Conservation (phyloP, 64 coral and sea anemone genomes). For the Pachyseris speciosa region DNA sequence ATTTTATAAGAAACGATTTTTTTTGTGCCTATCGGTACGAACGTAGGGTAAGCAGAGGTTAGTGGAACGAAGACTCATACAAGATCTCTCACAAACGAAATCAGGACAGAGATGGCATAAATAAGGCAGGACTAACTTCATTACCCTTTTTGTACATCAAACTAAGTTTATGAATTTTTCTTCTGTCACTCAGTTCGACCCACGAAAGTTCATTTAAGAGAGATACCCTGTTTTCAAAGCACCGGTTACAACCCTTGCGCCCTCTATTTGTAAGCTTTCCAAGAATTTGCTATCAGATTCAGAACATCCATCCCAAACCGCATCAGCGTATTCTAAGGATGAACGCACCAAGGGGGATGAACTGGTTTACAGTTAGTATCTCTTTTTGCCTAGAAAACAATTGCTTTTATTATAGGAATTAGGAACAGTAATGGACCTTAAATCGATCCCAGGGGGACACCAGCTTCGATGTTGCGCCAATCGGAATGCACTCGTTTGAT, state of each 20-base stretch:
- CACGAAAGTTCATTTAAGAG: not conserved
- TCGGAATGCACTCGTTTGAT: not conserved
- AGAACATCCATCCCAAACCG: not conserved
- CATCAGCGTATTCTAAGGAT: conserved; percentile 12
- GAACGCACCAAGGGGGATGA: not conserved
- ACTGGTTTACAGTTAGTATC: not conserved
- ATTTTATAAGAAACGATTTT: not conserved
- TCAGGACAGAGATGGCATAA: no score
- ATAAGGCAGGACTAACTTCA: no score
- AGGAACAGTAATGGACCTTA: not conserved
- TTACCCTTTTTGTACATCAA: no score
- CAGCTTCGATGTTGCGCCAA: not conserved
- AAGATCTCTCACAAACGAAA: no score
- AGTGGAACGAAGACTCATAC: no score
- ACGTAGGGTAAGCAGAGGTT: no score
- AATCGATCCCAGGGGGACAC: not conserved
- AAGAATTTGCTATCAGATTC: not conserved
- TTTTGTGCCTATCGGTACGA: not conserved
- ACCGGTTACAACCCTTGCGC: not conserved
- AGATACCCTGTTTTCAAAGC: not conserved
- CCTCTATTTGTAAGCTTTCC: conserved; percentile 8
- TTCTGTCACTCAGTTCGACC: not conserved
- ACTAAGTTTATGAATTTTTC: no score
- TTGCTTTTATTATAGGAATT: not conserved
- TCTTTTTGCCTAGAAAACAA: not conserved